Conservation (phyloP, 2,888 invertebrate species). For the Ceratothoa steindachneri region DNA sequence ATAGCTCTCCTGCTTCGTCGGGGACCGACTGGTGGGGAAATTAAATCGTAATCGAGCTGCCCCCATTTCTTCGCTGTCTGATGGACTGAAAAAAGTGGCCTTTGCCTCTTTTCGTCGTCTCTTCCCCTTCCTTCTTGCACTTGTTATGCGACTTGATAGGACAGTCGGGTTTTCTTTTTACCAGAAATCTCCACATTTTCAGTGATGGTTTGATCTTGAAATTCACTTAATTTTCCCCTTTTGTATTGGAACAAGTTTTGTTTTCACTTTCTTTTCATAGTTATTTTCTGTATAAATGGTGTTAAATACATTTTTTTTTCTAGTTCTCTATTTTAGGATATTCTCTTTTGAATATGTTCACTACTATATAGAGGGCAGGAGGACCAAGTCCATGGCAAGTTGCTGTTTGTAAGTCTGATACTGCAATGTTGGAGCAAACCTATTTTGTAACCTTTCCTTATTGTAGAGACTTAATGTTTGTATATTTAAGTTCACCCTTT, state of each 20-base stretch:
- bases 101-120: neutral
- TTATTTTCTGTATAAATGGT: neutral
- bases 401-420: neutral
- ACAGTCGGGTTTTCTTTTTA: neutral
- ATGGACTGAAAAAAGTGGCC: neutral
- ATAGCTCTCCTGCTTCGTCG: slow-evolving; percentile 29
- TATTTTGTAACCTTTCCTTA: neutral
- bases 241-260: neutral
- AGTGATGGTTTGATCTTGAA: too few relatives aligned
- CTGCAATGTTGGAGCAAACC: neutral
- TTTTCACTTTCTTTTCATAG: neutral
- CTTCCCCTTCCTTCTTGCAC: neutral
- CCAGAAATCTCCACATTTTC: too few relatives aligned
- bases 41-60: neutral
- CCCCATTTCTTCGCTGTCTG: neutral
- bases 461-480: neutral
- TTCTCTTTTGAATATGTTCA: neutral
- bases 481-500: neutral
- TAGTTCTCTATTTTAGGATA: neutral
- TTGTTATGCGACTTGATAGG: neutral
- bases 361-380: neutral
- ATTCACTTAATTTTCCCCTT: too few relatives aligned
- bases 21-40: slow-evolving; percentile 45
- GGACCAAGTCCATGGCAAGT: neutral
- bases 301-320: neutral